Conservation (phyloP, 1,140 invertebrate genomes). For the Bicyclus anynana region DNA sequence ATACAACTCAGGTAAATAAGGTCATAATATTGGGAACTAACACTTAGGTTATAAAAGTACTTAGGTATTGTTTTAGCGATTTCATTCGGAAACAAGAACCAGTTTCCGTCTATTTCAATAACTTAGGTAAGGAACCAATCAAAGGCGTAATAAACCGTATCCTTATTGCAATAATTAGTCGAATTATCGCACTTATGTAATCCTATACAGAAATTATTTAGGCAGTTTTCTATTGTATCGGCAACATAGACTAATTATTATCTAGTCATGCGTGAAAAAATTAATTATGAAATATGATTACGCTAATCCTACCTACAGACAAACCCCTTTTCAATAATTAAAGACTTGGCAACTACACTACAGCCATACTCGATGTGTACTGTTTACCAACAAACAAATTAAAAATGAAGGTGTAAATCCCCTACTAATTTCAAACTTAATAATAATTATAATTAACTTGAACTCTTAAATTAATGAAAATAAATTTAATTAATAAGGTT, state of each 20-base stretch:
- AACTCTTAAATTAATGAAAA: too few species aligned
- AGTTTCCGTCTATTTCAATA: constrained; percentile 17
- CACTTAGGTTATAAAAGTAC: too few species aligned
- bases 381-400: too few species aligned
- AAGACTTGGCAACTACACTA: too few species aligned
- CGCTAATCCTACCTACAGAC: background rate
- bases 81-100: constrained; percentile 8
- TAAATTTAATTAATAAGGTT: too few species aligned
- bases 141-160: constrained; percentile 11
- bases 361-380: too few species aligned
- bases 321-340: too few species aligned
- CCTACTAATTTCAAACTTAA: too few species aligned
- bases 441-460: too few species aligned
- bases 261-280: constrained; percentile 5
- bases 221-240: constrained; percentile 19
- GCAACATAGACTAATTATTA: background rate
- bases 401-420: too few species aligned
- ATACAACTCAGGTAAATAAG: too few species aligned
- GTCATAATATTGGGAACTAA: too few species aligned
- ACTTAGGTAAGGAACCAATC: constrained; percentile 15
- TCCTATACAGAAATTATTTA: background rate
- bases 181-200: constrained; percentile 12
- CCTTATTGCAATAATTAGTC: constrained; percentile 14
- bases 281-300: background rate
- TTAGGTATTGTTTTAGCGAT: background rate